A percentile compares a stretch with the other conserved stretches of the same genome.
Evolutionary conservation across 2,797 vertebrate genomes (phyloP).

Genomic region (Pangasius sanitwongsei): DNA sequence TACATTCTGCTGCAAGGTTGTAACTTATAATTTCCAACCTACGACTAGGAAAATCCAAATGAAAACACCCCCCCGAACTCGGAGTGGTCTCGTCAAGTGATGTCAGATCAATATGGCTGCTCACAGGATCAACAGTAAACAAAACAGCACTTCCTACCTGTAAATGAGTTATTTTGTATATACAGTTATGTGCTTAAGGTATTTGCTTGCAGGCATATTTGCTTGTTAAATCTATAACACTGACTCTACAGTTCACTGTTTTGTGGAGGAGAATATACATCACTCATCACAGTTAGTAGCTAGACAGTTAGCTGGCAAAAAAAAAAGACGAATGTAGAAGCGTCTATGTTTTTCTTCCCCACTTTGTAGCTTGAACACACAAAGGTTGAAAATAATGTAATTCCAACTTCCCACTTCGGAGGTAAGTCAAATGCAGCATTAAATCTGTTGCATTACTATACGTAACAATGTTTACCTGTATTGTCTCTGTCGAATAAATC

Average conservation of each 20-base stretch:
- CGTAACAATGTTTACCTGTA: neutral
- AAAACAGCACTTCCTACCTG: no score
- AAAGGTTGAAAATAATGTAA: neutral
- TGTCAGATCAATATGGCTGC: no score
- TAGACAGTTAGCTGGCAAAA: neutral
- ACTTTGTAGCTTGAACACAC: neutral
- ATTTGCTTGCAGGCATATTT: neutral
- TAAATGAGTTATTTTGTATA: no score
- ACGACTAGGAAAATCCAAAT: neutral
- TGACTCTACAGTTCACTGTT: neutral
- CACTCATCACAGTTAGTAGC: neutral
- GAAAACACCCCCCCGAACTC: neutral
- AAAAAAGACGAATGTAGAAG: neutral
- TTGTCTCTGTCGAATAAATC: neutral
- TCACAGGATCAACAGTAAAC: no score
- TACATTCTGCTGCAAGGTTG: neutral
- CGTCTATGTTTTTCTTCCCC: neutral
- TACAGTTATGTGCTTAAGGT: no score
- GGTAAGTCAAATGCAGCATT: neutral
- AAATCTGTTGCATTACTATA: neutral
- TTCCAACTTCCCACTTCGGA: neutral
- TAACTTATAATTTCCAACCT: neutral
- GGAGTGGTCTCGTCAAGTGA: neutral
- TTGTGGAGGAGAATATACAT: neutral
- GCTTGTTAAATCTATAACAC: neutral